Conservation (phyloP, 1,140 invertebrate species). For the Reticulitermes speratus region DNA sequence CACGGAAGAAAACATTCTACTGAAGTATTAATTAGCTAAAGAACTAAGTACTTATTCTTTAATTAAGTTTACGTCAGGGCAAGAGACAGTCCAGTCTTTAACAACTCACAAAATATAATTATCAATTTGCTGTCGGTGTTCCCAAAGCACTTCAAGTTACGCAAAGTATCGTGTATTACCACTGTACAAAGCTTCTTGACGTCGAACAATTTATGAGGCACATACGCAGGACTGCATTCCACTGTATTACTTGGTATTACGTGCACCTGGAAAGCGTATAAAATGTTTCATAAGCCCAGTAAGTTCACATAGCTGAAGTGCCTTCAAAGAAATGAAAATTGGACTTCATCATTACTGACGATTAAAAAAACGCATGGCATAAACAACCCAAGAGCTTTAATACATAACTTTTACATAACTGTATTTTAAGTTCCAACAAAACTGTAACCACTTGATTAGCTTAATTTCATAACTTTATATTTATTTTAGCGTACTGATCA, state of each 20-base stretch:
- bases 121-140: neutral
- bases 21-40: neutral
- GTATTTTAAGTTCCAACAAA: neutral
- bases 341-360: neutral
- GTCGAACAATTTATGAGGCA: neutral
- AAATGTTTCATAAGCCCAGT: neutral
- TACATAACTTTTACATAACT: neutral
- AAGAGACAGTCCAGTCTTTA: neutral
- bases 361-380: neutral
- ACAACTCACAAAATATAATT: neutral
- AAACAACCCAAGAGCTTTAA: neutral
- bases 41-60: neutral
- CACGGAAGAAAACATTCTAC: neutral
- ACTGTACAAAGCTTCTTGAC: neutral
- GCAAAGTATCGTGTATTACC: neutral
- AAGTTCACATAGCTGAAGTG: neutral
- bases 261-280: neutral
- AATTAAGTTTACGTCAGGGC: neutral
- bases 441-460: neutral
- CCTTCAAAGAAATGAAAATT: neutral
- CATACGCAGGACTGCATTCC: neutral
- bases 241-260: neutral
- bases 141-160: neutral
- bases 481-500: too few species aligned
- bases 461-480: neutral